These are phyloP conservation scores for Stratiolaelaps scimitus DNA, from an alignment of 1,140 invertebrate genomes.

Conservation along the genomic window DNA sequence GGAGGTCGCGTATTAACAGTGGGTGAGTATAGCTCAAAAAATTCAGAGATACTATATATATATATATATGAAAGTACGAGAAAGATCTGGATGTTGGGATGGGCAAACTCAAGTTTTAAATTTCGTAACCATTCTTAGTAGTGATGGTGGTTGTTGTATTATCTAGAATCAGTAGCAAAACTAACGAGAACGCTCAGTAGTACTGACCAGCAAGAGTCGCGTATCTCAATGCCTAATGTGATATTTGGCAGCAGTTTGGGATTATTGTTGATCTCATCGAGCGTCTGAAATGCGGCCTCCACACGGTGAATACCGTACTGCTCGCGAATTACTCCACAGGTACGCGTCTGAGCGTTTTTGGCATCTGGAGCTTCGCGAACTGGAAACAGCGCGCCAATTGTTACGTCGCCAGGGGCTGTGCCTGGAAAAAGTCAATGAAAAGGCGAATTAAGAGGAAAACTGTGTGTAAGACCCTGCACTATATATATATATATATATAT, in stretches of 20 bases:
- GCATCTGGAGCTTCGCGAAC: constrained; percentile 55
- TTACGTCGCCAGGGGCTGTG: constrained; percentile 49
- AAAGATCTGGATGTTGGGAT: too few relatives aligned
- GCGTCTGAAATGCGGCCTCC: constrained; percentile 52
- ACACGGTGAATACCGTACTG: constrained; percentile 65
- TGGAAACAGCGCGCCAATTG: constrained; percentile 60
- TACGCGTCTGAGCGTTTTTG: constrained; percentile 44
- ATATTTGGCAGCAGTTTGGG: constrained; percentile 47
- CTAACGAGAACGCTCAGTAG: constrained; percentile 33
- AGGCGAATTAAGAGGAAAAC: too few relatives aligned
- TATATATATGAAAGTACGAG: too few relatives aligned
- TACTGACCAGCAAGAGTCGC: constrained; percentile 63
- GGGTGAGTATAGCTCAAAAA: too few relatives aligned
- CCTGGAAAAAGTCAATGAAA: not conserved
- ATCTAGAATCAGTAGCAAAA: too few relatives aligned
- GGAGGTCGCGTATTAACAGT: too few relatives aligned
- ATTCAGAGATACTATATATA: too few relatives aligned
- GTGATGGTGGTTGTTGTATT: too few relatives aligned
- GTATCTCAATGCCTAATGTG: constrained; percentile 58
- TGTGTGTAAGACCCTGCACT: too few relatives aligned
- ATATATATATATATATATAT: too few relatives aligned
- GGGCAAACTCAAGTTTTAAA: too few relatives aligned
- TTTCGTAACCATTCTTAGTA: too few relatives aligned
- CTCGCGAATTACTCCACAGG: constrained; percentile 54
- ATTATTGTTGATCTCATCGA: constrained; percentile 48